A percentile compares a stretch with the other conserved stretches of the same genome.
phyloP scores from a whole-genome alignment of 2,888 invertebrate species.

The Limnephilus lunatus region DNA sequence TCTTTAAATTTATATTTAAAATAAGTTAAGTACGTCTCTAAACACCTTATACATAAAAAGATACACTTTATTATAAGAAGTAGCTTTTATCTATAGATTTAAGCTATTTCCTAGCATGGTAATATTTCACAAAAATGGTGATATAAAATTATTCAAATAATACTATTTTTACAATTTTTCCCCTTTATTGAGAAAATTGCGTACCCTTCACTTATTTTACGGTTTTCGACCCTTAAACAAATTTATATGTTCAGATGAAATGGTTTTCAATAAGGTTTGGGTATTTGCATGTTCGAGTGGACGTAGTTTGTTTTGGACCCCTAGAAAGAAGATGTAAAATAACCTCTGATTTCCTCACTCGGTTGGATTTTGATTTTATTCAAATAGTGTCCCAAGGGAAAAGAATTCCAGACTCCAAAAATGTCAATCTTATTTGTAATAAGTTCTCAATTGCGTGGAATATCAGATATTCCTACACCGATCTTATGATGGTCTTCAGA shows the following conservation, averaged over 20 bases:
- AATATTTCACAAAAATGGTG: too few species aligned
- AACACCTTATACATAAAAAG: too few species aligned
- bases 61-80: too few species aligned
- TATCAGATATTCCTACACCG: neutral
- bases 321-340: neutral
- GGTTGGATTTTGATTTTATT: neutral
- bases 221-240: neutral
- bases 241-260: neutral
- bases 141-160: neutral
- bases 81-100: too few species aligned
- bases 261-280: neutral
- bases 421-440: neutral
- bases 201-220: neutral
- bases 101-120: too few species aligned
- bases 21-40: too few species aligned
- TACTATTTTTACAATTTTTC: neutral
- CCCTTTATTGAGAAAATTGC: neutral
- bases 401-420: neutral
- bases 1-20: too few species aligned
- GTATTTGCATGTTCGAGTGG: neutral
- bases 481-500: neutral
- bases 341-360: neutral
- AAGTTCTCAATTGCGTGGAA: neutral
- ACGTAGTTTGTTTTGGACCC: neutral
- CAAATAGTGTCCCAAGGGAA: conserved; percentile 10